Conservation (phyloP, 2,113 vertebrate species). For the Tichodroma muraria region DNA sequence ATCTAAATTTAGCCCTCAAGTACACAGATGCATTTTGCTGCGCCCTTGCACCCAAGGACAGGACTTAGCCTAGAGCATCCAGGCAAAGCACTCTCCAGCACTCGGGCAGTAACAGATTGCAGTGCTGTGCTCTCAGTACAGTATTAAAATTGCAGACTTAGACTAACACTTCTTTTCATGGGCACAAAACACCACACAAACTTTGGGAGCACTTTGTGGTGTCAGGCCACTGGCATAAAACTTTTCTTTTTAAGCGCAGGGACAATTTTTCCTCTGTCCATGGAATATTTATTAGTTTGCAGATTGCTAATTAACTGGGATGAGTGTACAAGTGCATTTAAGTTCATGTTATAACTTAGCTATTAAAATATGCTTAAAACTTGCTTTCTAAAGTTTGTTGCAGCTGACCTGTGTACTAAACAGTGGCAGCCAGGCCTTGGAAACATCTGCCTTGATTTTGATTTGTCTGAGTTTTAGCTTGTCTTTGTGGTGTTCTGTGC, state of each 20-base stretch:
- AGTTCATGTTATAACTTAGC: not conserved
- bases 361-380: not conserved
- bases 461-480: not conserved
- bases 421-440: not conserved
- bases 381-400: not conserved
- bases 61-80: not conserved
- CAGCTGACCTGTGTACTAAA: not conserved
- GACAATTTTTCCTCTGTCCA: not conserved
- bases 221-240: not conserved
- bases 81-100: not conserved
- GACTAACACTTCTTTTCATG: not conserved
- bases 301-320: not conserved
- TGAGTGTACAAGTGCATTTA: not conserved
- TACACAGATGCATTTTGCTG: not conserved
- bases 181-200: not conserved
- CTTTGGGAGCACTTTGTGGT: not conserved
- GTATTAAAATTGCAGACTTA: not conserved
- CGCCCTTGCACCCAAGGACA: conserved; percentile 7
- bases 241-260: not conserved
- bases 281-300: not conserved
- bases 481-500: not conserved
- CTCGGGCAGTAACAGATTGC: not conserved
- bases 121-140: not conserved
- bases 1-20: conserved; percentile 3
- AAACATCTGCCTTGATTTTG: not conserved